Base-by-base conservation (phyloP, 1,140 invertebrate species). In the Drosophila neocordata region DNA sequence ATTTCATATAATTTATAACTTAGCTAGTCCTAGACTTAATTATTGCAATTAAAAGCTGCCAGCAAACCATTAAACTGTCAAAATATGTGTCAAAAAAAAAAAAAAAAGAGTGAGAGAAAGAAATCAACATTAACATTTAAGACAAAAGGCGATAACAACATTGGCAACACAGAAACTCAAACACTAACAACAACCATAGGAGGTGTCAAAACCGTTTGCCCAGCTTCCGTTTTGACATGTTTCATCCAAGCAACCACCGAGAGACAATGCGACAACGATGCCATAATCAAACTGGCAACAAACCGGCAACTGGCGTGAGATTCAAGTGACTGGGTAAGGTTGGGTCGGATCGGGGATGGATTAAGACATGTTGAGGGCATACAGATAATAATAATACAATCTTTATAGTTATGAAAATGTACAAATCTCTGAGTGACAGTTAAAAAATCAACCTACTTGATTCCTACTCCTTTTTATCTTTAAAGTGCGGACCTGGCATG, bases 211-310 rank as follows among this genome's bases (percentile, higher is more conserved):
- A 79, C 58, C 15, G 12, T 58, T 78, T 63, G 79, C 82, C 74
- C 83, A 82, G 82, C 82, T 87, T 87, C 82, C 82, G 82, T 88
- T 87, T 85, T 58, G 74, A 68, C 61, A 71, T 59, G 72, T n/a
- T 69, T 65, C 65, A 31, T 31, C 27, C 27, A 31, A n/a, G n/a
- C n/a, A n/a, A n/a, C n/a, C 27, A 53, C 27, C 13, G n/a, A 64
- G 20, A 75, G 69, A 85, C 66, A 69, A 81, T 84, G 81, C 66
- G 66, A 70, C 66, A 62, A 66, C 63, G 67, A 73, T 85, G 81
- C 77, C 69, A 84, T 81, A 84, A 74, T 81, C 81, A 73, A 65
- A n/a, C n/a, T n/a, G n/a, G 15, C 53, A 56, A 56, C 11, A 22
- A 52, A 48, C 27, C 37, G 9, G 13, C 41, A 15, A 67, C 24